Base-by-base conservation (phyloP, 1,140 invertebrate genomes). In the Spodoptera litura region DNA sequence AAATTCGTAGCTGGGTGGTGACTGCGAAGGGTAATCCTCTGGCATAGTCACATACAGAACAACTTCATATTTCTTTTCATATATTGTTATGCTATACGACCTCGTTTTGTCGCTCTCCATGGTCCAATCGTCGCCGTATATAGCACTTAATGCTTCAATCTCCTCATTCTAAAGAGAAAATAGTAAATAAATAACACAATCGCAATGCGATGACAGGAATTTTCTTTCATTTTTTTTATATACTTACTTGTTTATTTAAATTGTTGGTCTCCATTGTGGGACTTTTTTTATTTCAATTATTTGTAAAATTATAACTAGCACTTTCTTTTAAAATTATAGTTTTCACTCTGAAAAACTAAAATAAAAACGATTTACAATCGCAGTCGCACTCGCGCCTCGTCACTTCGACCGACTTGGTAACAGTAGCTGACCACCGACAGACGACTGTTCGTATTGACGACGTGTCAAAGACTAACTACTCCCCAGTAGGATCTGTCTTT, bases 41-140 rank as follows among this genome's bases (percentile, higher is more conserved):
- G 96, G 95, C 86, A 96, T 91, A 68, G 95, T 96, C 75, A 97
- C 92, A 90, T 96, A 95, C 55, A 96, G 89, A 66, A 93, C 92
- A 35, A 95, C 95, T 85, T 95, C 89, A 88, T 93, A 90, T 70
- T 93, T 87, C 44, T 85, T 92, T 62, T 95, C 93, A 15, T 83
- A 88, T 15, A 97, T 91, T 72, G 88, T 92, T n/a, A 96, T 95
- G 84, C 95, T 95, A 84, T 95, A 97, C 0, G 95, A 92, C 82
- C 94, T 92, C 49, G 94, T 91, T 13, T 88, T 91, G 78, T 94
- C 95, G 90, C 96, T 95, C 80, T 97, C 96, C 3, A 93, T 94
- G 74, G 95, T 93, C 96, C 96, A 98, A 82, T 97, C 96, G 61
- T 96, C 93, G 4, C 95, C 96, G 88, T 97, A 98, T 73, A 98